Percentiles rank a stretch among this genome's conserved stretches.
phyloP scores from a whole-genome alignment of 2,797 vertebrate genomes.

The Avahi laniger region DNA sequence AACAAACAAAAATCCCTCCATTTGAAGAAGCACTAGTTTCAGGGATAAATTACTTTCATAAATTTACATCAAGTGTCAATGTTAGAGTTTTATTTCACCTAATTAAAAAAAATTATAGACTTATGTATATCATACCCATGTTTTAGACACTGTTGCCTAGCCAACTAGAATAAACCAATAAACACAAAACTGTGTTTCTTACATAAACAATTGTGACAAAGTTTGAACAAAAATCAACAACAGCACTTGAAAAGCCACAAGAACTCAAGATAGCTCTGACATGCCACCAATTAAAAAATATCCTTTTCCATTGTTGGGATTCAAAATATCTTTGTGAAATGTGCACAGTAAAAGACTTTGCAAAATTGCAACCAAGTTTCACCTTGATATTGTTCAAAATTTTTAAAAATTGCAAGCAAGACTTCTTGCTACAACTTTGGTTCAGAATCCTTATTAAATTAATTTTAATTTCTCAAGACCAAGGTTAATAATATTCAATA shows the following conservation, averaged over 20 bases:
- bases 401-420: background rate
- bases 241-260: background rate
- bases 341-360: background rate
- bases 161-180: background rate
- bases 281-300: background rate
- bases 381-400: too few relatives aligned
- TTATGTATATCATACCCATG: background rate
- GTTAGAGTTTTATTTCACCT: background rate
- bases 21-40: background rate
- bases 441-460: background rate
- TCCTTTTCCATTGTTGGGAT: background rate
- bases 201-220: background rate
- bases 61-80: background rate
- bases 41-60: background rate
- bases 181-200: background rate
- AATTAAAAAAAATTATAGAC: background rate
- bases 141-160: background rate
- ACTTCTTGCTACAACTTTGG: background rate
- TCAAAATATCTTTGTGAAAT: background rate
- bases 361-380: background rate
- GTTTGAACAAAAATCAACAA: background rate
- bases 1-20: background rate
- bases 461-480: background rate
- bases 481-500: background rate
- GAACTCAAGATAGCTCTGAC: background rate